Base-by-base conservation (phyloP, 2,797 vertebrate genomes). In the Lacerta bilineata region DNA sequence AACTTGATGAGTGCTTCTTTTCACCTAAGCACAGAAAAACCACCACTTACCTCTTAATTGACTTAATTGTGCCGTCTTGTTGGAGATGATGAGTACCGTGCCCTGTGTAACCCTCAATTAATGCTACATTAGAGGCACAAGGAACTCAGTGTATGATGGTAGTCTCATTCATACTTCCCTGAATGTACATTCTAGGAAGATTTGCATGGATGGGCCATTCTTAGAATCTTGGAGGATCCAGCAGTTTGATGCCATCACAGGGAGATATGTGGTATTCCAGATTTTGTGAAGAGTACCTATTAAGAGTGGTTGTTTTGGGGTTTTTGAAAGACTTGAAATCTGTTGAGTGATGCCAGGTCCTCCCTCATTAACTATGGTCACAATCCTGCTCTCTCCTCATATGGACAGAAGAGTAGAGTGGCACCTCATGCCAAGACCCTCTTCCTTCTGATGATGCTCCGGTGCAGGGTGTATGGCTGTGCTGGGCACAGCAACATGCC, bases 21-120 rank as follows among this genome's bases (percentile, higher is more conserved):
- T 91, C 76, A 89, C 84, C 85, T 69, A 84, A 80, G 74, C 36
- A 90, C n/a, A 93, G 46, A 82, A 87, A 74, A 43, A 83, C 61
- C 27, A 75, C 81, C 50, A 87, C 50, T 88, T 50, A 89, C 36
- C 86, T 84, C 71, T 76, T 81, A 85, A 85, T 84, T 81, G 85
- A 43, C 69, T 41, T 8, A 1, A 82, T 86, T 82, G 64, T 68
- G 20, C 82, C 71, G 11, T 75, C 83, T 81, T 74, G 78, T 1
- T 41, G 84, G 88, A 77, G 72, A 59, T 25, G 61, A 71, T 80
- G 61, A 76, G 11, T 89, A 66, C 69, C 68, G 15, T 85, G 43
- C 25, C 39, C 87, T 46, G 2, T 69, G 75, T 78, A 83, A n/a
- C 33, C 7, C 59, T 11, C 80, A 55, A 78, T 83, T 71, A 87